phyloP scores from a whole-genome alignment of 2,888 invertebrate species.

The Hypercompe scribonia region DNA sequence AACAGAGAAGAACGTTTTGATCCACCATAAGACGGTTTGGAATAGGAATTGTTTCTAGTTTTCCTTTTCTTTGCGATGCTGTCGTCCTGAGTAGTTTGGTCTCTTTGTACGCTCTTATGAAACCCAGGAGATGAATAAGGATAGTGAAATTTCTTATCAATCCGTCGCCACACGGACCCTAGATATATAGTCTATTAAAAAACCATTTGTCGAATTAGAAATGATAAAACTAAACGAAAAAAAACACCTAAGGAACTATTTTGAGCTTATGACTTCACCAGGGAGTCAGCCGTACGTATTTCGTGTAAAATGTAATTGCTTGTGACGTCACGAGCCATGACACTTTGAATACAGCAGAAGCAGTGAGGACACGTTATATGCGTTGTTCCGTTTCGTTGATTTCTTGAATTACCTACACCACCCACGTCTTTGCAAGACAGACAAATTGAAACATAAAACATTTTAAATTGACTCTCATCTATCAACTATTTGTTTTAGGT shows the following conservation, averaged over 20 bases:
- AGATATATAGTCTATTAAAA: too few species aligned
- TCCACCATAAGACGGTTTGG: too few species aligned
- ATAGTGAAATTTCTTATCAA: too few species aligned
- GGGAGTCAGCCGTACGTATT: background rate
- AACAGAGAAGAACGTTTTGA: too few species aligned
- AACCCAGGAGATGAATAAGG: too few species aligned
- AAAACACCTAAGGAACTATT: background rate
- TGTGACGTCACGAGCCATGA: background rate
- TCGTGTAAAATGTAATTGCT: background rate
- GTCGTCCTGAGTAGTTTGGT: too few species aligned
- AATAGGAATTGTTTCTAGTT: too few species aligned
- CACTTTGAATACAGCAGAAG: background rate
- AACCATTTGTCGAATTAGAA: too few species aligned
- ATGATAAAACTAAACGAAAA: background rate
- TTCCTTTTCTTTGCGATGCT: too few species aligned
- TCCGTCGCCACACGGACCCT: too few species aligned
- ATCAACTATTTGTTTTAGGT: constrained; percentile 84
- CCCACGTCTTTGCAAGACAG: background rate
- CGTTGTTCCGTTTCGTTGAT: too few species aligned
- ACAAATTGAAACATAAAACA: background rate
- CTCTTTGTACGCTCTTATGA: too few species aligned
- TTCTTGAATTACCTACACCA: background rate
- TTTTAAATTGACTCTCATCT: background rate
- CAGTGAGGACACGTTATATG: background rate
- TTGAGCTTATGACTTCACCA: background rate